Evolutionary conservation across 2,888 invertebrate species (phyloP), one percentile per base, ranked within the genome.

Genomic region (Phaedon cochleariae): DNA sequence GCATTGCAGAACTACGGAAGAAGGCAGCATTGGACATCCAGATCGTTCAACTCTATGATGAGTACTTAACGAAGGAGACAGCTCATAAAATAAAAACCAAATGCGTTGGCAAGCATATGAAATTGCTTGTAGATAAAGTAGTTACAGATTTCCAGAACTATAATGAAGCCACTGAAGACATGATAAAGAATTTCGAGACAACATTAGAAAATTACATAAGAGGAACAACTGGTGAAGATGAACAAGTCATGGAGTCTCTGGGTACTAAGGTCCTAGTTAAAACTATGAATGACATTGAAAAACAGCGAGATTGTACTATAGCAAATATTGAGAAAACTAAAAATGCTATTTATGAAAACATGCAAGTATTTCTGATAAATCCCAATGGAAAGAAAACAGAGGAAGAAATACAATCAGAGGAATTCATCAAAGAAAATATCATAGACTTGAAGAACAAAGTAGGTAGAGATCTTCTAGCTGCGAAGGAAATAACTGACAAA

Each of bases 381-480:
- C 55, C 57, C 1, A 51, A 21, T 20, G 55, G 55, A 10, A 54
- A 22, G 1, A 60, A 60, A 54, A 59, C 64, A 1, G 10, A 9
- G 6, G 51, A 60, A 22, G 64, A 64, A 20, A 20, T 60, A 6
- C 41, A 60, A 45, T 57, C 52, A 1, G 64, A 64, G 31, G 15
- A 64, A 18, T 31, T 51, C n/a, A 34, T 60, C 3, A 60, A 41
- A 18, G 57, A 51, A 2, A 59, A 64, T 29, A 22, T 64, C 6
- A 1, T 57, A 15, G 49, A 34, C 1, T 26, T 60, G 48, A 54
- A 54, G 10, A 21, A 60, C 1, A 57, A 37, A 9, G 21, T 60
- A 1, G 55, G 55, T 6, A 46, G 46, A n/a, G 60, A 64, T 51
- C 7, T 64, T 37, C 3, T 18, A 51, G 57, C 49, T 34, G 20